Evolutionary conservation across 1,140 invertebrate genomes (phyloP).

Genomic region (Lycorma delicatula): DNA sequence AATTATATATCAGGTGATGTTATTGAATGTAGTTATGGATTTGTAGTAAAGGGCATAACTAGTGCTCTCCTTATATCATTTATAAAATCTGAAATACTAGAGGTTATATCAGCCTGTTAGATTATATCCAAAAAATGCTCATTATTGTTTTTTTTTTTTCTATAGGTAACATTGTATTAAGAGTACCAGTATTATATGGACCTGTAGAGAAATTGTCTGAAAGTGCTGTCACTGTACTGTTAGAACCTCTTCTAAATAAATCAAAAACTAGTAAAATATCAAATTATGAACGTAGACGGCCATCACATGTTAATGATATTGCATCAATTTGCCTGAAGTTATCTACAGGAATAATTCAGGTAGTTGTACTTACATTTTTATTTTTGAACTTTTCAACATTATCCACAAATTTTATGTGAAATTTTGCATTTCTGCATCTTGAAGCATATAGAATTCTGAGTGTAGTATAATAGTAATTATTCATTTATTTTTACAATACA

Average conservation of each 20-base stretch:
- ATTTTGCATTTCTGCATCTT: too few species aligned
- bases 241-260: conserved; percentile 34
- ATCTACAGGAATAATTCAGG: conserved; percentile 31
- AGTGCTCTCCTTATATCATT: too few species aligned
- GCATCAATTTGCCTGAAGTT: conserved; percentile 38
- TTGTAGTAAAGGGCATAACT: too few species aligned
- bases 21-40: too few species aligned
- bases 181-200: conserved; percentile 47
- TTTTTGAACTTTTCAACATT: neutral
- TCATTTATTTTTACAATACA: too few species aligned
- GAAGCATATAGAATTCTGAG: too few species aligned
- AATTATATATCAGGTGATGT: too few species aligned
- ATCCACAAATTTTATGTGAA: neutral
- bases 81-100: too few species aligned
- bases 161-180: conserved; percentile 40
- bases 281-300: conserved; percentile 42
- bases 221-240: conserved; percentile 44
- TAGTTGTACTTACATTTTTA: conserved; percentile 24
- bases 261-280: conserved; percentile 33
- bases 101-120: too few species aligned
- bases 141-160: too few species aligned
- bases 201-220: conserved; percentile 42
- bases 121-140: too few species aligned
- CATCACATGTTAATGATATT: conserved; percentile 42
- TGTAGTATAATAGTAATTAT: too few species aligned